Base-by-base conservation (phyloP, 1,140 invertebrate species). In the Muscidifurax raptorellus region DNA sequence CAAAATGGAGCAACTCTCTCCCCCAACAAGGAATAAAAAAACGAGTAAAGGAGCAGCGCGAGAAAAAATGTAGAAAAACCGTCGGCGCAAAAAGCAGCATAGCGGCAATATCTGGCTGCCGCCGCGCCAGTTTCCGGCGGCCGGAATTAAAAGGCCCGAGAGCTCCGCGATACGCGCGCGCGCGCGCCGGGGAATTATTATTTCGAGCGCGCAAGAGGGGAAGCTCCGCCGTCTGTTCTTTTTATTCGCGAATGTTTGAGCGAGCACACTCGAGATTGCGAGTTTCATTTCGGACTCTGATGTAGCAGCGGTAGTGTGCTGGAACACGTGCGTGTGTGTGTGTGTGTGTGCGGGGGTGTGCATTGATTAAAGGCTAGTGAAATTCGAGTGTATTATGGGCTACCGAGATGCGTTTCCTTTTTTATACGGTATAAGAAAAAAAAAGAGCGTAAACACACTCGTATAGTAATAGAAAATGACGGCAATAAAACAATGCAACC, bases 141-240 rank as follows among this genome's bases (percentile, higher is more conserved):
- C 52, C 59, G 64, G 28, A 85, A 85, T 85, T 85, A 85, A 85
- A 81, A 85, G 59, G 71, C 77, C 59, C 72, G 40, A 40, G 36
- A 30, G 71, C n/a, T n/a, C n/a, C 30, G 32, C 81, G 28, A 72
- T 64, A 30, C 36, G 74, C 76, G 76, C 52, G 75, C 28, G 77
- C 64, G 47, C 44, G 78, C 71, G 52, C 30, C 72, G 64, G 27
- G 18, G 72, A 81, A 85, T 85, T 76, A 85, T 85, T 76, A 85
- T 85, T 76, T 77, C 28, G 27, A 80, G 69, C 64, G 12, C 40
- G 52, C 12, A 71, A 28, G n/a, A n/a, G 13, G 22, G 2, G 12
- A 28, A n/a, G 66, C 66, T 30, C 66, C 66, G 27, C 12, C 27
- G 66, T 27, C 66, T 30, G 25, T 80, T 64, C 71, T 71, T 78